Evolutionary conservation across 2,888 invertebrate species (phyloP), one percentile per base, ranked within the genome.

Genomic region (Fragum fragum): DNA sequence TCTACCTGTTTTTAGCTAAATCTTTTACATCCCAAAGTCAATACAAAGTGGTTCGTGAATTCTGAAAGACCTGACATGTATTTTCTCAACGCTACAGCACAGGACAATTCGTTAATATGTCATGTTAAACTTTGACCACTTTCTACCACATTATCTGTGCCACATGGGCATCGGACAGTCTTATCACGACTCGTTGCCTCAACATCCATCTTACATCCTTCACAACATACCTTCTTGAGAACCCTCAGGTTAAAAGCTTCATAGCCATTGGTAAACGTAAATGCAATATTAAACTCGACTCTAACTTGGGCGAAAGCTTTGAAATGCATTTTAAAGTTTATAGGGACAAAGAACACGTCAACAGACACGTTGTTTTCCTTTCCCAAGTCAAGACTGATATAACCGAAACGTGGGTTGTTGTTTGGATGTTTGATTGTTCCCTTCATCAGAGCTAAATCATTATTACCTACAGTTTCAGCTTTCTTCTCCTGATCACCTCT

Each of bases 391-490:
- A 87, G 74, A 3, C 63, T 72, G 11, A 87, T 84, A 32, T 55
- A 76, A n/a, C 86, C 86, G n/a, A 55, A 18, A 1, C 63, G 29
- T 28, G 68, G 75, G 14, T 80, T 84, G 18, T 76, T 81, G 47
- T 84, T 87, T 52, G 86, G 86, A 23, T 36, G 63, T 63, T 81
- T 81, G 18, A 87, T 81, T 0, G 86, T 84, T 14, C 86, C 84
- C 59, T 82, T 80, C 28, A 76, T 77, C 0, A 84, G 53, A 6
- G 55, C 78, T 14, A 52, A 52, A 3, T 52, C 16, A 28, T 47
- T 42, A 39, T n/a, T 5, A n/a, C 14, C 2, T n/a, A 14, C 52
- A 7, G 6, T n/a, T 5, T 52, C 52, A 52, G 14, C 18, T 14
- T 3, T 14, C 52, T 52, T 52, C 3, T 52, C 52, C 3, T 16